phyloP scores from a whole-genome alignment of 2,888 invertebrate species.

The Drosophila maculinotata region DNA sequence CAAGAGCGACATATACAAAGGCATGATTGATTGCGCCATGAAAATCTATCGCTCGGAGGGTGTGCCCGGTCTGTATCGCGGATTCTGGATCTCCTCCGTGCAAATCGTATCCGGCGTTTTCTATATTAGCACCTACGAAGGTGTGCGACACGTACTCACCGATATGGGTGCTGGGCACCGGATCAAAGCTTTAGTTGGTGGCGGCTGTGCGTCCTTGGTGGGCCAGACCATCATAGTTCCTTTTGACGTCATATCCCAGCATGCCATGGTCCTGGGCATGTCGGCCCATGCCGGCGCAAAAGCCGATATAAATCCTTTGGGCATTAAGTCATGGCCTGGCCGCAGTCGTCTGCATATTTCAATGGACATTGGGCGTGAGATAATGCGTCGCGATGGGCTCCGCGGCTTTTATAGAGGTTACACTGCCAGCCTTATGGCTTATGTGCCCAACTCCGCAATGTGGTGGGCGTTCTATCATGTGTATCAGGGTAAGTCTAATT shows the following conservation, averaged over 20 bases:
- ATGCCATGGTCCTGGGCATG: constrained; percentile 96
- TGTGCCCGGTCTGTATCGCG: constrained; percentile 93
- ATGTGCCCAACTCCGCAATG: constrained; percentile 98
- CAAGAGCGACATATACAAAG: constrained; percentile 92
- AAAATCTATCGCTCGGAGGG: constrained; percentile 96
- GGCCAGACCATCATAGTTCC: constrained; percentile 98
- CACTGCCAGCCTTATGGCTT: constrained; percentile 95
- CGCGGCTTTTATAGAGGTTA: constrained; percentile 97
- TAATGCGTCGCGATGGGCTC: constrained; percentile 93
- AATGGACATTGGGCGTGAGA: constrained; percentile 90
- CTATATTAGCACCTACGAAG: constrained; percentile 97
- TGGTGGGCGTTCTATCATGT: constrained; percentile 99
- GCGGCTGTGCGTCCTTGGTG: constrained; percentile 95
- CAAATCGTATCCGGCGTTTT: constrained; percentile 94
- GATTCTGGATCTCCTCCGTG: constrained; percentile 97
- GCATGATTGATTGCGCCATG: constrained; percentile 94
- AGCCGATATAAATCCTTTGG: constrained; percentile 90
- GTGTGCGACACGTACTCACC: constrained; percentile 92
- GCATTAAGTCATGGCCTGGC: constrained; percentile 88
- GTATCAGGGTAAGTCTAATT: constrained; percentile 91
- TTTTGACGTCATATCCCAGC: constrained; percentile 98
- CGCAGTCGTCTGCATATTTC: constrained; percentile 89
- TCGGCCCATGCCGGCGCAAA: constrained; percentile 82
- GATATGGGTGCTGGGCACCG: constrained; percentile 84
- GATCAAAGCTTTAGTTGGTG: constrained; percentile 92